Base-by-base conservation (phyloP, 2,888 invertebrate genomes). In the Callimorpha dominula region DNA sequence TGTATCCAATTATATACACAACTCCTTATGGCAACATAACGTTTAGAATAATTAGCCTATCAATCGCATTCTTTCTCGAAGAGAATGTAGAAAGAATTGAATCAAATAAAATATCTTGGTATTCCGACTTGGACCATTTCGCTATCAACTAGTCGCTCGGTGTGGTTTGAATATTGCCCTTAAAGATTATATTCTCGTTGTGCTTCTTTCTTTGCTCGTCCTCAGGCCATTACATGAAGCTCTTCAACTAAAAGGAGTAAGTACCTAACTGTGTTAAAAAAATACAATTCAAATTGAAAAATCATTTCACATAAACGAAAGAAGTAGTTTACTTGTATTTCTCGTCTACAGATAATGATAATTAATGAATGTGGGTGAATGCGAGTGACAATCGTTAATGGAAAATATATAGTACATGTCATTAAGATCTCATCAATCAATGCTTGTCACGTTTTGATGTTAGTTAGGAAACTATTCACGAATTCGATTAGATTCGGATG, bases 351-450 rank as follows among this genome's bases (percentile, higher is more conserved):
- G 31, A 11, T 43, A 64, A 60, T 60, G n/a, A 64, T 43, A 64
- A 64, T 64, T 64, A 43, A 43, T 43, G 43, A 64, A 42, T 43
- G n/a, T 43, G 9, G 43, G 63, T 31, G 43, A 64, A 64, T 17
- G 52, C 31, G 54, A 67, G 42, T 42, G 15, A 54, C n/a, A 52
- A 43, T 42, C n/a, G 8, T 67, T 67, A 42, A 67, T 54, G 67
- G 54, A 67, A 67, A 67, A 67, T 49, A 49, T 49, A 12, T 65
- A 49, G 52, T 7, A n/a, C 11, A 52, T 52, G 40, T 46, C 60
- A 68, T 68, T 68, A 68, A 31, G 40, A 42, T 43, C 20, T 20
- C 68, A 43, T 68, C 46, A 68, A 68, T 68, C 20, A 68, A 60
- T 14, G 9, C 31, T 60, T 6, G 46, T 5, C 43, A 68, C 31